These are phyloP conservation scores for Oplegnathus fasciatus DNA, from an alignment of 2,113 vertebrate species.

Conservation along the genomic window DNA sequence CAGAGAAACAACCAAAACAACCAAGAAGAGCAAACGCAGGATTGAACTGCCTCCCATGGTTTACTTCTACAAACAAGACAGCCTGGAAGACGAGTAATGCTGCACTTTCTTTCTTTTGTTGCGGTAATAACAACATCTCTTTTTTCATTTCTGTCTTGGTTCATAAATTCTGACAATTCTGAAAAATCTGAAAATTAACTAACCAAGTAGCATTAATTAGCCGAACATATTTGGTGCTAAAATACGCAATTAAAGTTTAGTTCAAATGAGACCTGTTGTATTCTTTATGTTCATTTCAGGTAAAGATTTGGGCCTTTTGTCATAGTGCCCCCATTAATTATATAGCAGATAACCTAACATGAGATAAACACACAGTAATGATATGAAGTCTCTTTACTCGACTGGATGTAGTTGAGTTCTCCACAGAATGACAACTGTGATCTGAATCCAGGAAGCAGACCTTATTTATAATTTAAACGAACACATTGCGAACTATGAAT, in stretches of 20 bases:
- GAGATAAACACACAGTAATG: not conserved
- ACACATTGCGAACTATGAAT: not conserved
- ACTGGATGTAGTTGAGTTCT: not conserved
- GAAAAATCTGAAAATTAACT: too few species aligned
- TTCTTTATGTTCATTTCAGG: too few species aligned
- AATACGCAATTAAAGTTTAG: not conserved
- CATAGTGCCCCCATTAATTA: not conserved
- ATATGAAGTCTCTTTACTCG: not conserved
- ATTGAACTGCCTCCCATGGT: not conserved
- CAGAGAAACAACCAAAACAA: conserved; percentile 16
- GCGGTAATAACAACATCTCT: not conserved
- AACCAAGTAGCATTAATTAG: not conserved
- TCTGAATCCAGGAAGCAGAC: not conserved
- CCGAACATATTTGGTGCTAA: not conserved
- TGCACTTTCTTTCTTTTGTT: not conserved
- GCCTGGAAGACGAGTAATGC: too few species aligned
- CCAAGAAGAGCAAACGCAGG: not conserved
- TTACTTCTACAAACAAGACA: not conserved
- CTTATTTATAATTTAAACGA: not conserved
- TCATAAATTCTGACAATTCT: too few species aligned
- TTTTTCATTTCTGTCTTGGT: not conserved
- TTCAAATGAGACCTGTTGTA: not conserved
- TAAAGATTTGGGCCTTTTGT: not conserved
- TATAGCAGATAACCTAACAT: too few species aligned
- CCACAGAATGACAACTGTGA: not conserved